Evolutionary conservation across 2,797 vertebrate genomes (phyloP).

Genomic region (Pangasius mekongensis): DNA sequence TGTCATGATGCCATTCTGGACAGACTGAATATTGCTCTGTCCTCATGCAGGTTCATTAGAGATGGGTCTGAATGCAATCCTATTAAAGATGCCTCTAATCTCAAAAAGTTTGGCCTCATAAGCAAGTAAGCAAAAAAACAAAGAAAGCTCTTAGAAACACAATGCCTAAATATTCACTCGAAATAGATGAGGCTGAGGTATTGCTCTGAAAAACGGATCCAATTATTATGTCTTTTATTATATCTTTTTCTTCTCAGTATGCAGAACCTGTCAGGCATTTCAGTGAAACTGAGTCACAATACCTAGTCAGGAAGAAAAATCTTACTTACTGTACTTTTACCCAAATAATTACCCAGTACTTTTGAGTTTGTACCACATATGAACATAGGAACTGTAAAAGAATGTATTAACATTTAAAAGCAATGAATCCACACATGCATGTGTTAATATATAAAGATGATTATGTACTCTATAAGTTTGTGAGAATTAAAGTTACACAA

Average conservation of each 20-base stretch:
- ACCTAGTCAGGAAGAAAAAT: background rate
- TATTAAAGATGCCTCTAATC: background rate
- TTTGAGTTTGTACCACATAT: background rate
- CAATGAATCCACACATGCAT: too few relatives aligned
- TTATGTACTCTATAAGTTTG: background rate
- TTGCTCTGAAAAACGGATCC: background rate
- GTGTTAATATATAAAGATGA: background rate
- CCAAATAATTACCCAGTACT: background rate
- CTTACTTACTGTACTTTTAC: background rate
- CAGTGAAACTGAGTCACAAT: background rate
- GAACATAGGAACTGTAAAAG: background rate
- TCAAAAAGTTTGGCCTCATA: background rate
- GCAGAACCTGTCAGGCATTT: background rate
- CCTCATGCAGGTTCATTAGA: constrained; percentile 5
- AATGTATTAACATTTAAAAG: background rate
- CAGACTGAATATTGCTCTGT: constrained; percentile 28
- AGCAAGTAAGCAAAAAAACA: background rate
- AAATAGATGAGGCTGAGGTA: background rate
- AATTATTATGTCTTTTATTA: background rate
- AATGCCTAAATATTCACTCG: background rate
- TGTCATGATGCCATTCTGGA: constrained; percentile 49
- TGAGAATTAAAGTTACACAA: background rate
- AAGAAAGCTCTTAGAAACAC: background rate
- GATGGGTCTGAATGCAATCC: constrained; percentile 1
- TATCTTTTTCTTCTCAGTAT: background rate